phyloP scores from a whole-genome alignment of 2,888 invertebrate species.

The Bhutanitis thaidina region DNA sequence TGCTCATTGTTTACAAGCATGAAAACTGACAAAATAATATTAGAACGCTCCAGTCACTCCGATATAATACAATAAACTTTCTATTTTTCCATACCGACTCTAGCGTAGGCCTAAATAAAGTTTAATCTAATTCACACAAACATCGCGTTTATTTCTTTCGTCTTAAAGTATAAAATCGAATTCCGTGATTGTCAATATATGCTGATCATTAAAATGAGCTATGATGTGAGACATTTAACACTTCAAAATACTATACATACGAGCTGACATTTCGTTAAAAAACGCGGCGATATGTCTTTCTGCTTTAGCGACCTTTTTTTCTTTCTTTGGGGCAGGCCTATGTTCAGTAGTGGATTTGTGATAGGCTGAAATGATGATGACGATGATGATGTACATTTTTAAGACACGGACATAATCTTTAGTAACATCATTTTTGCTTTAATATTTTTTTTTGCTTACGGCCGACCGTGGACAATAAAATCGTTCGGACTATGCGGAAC shows the following conservation, averaged over 20 bases:
- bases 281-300: not conserved
- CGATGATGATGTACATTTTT: too few relatives aligned
- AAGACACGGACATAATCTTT: too few relatives aligned
- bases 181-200: not conserved
- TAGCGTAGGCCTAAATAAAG: not conserved
- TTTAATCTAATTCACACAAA: not conserved
- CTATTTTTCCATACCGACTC: not conserved
- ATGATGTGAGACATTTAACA: conserved; percentile 9
- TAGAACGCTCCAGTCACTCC: not conserved
- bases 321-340: too few relatives aligned
- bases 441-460: too few relatives aligned
- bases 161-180: not conserved
- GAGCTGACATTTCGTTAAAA: not conserved
- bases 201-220: not conserved
- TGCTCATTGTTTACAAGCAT: not conserved
- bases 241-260: not conserved
- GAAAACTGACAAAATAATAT: not conserved
- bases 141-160: not conserved
- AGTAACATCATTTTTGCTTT: too few relatives aligned
- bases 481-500: too few relatives aligned
- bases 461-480: too few relatives aligned
- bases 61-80: not conserved
- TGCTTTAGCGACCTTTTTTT: too few relatives aligned
- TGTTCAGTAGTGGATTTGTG: too few relatives aligned
- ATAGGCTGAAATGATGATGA: too few relatives aligned